These are phyloP conservation scores for Geodia barretti DNA, from an alignment of 37 sponge, comb jelly and placozoan species.

Conservation along the genomic window DNA sequence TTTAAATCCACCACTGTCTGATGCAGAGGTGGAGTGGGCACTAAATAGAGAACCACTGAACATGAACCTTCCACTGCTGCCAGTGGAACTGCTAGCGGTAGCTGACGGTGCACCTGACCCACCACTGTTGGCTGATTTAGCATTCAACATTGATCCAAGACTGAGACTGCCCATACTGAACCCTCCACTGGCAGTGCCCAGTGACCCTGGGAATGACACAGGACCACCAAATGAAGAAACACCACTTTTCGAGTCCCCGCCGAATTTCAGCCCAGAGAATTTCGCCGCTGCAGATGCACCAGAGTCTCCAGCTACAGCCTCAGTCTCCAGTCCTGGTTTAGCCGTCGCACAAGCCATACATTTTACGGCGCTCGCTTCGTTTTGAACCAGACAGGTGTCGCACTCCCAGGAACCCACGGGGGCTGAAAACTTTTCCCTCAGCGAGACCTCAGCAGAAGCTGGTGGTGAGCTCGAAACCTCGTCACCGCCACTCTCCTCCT, in stretches of 20 bases:
- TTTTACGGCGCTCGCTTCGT: background rate
- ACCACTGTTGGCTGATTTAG: too few species aligned
- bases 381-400: conserved; percentile 23
- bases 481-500: background rate
- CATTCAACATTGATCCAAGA: background rate
- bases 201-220: background rate
- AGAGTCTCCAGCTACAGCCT: background rate
- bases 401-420: conserved; percentile 39
- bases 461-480: background rate
- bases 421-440: background rate
- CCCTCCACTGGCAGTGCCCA: background rate
- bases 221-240: background rate
- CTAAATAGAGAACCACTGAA: background rate
- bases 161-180: background rate
- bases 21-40: background rate
- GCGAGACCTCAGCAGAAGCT: background rate
- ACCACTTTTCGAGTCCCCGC: too few species aligned
- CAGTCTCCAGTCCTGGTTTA: background rate
- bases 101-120: too few species aligned
- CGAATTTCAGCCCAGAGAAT: too few species aligned
- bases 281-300: background rate
- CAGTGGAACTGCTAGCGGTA: background rate
- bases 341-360: conserved; percentile 48
- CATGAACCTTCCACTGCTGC: background rate
- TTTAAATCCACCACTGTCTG: background rate